Percentiles rank a stretch among this genome's conserved stretches.
Conservation (phyloP, 2,888 invertebrate species). For the Stramonita haemastoma region DNA sequence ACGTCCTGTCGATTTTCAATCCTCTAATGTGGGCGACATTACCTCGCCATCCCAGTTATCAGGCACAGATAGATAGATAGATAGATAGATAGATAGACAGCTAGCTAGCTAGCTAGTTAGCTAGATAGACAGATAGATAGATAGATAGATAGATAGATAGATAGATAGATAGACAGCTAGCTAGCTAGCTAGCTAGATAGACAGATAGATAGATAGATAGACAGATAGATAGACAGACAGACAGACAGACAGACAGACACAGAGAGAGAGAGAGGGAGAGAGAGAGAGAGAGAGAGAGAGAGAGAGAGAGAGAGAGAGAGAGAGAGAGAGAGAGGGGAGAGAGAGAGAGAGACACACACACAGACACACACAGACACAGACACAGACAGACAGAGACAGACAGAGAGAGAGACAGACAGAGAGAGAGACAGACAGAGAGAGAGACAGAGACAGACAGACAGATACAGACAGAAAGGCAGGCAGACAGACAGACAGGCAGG, state of each 20-base stretch:
- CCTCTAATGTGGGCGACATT: conserved; percentile 41
- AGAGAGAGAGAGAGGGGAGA: not conserved
- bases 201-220: no score
- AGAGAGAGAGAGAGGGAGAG: not conserved
- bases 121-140: no score
- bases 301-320: not conserved
- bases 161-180: no score
- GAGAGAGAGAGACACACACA: not conserved
- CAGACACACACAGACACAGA: not conserved
- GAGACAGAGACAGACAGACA: not conserved
- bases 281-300: not conserved
- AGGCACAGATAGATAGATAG: conserved; percentile 15
- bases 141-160: no score
- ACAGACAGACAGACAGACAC: not conserved
- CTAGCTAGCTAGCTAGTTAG: no score
- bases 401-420: conserved; percentile 20
- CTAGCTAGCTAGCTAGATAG: no score
- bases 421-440: conserved; percentile 28
- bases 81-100: no score
- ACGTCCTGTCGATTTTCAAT: conserved; percentile 41
- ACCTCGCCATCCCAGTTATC: conserved; percentile 37
- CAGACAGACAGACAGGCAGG: not conserved
- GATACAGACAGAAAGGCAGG: not conserved
- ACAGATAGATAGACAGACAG: no score
- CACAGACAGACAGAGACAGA: conserved; percentile 26